Evolutionary conservation across 2,888 invertebrate species (phyloP), one percentile per base, ranked within the genome.

Genomic region (Halictus ligatus): DNA sequence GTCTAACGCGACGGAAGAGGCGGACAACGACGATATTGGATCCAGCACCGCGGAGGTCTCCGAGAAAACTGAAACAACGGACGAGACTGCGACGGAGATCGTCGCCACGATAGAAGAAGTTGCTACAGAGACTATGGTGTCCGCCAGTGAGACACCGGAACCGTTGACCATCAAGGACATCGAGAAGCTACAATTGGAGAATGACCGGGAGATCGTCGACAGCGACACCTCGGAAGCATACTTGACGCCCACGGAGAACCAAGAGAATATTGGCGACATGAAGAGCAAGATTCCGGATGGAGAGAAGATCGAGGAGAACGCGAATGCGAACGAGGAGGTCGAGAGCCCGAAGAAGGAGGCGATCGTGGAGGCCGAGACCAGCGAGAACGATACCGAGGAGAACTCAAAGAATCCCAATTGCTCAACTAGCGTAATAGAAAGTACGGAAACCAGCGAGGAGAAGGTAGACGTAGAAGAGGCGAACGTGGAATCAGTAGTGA

Each of bases 171-270:
- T 88, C 78, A 91, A 87, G 77, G 90, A 85, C 69, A 90, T 91
- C 71, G 91, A 89, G 84, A 91, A 85, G 85, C 85, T 89, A 78
- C 91, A 91, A 35, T 67, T 91, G 72, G 92, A 93, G 73, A 92
- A 91, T 6, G 96, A 97, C 92, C 96, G 96, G 88, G 97, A 97
- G 94, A 96, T 96, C 64, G 96, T 96, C 85, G 96, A 97, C 76
- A 97, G 97, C 89, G 97, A 97, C 94, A 96, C 96, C 87, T 97
- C 97, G 75, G 97, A 97, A 92, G 95, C 97, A 83, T 97, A 97
- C 92, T 95, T 97, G 86, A 97, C 97, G 75, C 97, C 97, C 40
- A 97, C 97, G 67, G 97, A 97, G 74, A 91, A 91, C 73, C 87
- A 91, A 29, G 89, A 90, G 58, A 91, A 87, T 64, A 84, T 90